phyloP scores from a whole-genome alignment of 2,797 vertebrate genomes.

The Pithecia hirsuta region DNA sequence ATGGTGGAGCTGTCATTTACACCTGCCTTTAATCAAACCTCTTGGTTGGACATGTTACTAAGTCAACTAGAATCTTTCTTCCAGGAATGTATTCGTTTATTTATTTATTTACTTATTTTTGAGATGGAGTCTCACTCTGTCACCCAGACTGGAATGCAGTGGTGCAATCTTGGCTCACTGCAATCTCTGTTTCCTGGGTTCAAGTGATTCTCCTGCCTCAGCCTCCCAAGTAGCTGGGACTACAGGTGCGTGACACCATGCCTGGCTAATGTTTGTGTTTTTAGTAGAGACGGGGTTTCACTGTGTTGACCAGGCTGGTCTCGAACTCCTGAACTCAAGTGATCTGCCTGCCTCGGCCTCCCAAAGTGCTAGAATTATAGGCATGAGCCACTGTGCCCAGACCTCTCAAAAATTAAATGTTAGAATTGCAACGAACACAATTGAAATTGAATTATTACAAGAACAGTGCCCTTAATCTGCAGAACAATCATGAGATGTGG shows the following conservation, averaged over 20 bases:
- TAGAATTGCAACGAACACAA: background rate
- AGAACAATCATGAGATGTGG: background rate
- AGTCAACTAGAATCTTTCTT: background rate
- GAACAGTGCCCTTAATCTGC: background rate
- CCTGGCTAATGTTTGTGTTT: background rate
- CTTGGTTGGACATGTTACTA: background rate
- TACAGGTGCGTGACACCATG: background rate
- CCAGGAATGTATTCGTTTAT: background rate
- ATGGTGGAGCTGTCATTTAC: background rate
- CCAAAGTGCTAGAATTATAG: background rate
- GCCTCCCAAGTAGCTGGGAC: background rate
- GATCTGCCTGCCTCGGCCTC: background rate
- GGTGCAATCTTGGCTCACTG: background rate
- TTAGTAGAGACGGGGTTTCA: background rate
- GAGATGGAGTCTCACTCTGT: background rate
- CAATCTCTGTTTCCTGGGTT: background rate
- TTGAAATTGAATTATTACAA: background rate
- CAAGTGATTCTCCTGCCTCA: background rate
- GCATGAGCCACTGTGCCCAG: background rate
- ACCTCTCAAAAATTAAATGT: background rate
- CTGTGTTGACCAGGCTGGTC: background rate
- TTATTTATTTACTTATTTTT: background rate
- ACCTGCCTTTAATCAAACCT: background rate
- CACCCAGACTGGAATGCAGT: background rate
- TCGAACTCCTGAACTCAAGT: background rate